Percentiles rank a stretch among this genome's conserved stretches.
phyloP scores from a whole-genome alignment of 2,888 invertebrate genomes.

The Agrenia bidenticulata region DNA sequence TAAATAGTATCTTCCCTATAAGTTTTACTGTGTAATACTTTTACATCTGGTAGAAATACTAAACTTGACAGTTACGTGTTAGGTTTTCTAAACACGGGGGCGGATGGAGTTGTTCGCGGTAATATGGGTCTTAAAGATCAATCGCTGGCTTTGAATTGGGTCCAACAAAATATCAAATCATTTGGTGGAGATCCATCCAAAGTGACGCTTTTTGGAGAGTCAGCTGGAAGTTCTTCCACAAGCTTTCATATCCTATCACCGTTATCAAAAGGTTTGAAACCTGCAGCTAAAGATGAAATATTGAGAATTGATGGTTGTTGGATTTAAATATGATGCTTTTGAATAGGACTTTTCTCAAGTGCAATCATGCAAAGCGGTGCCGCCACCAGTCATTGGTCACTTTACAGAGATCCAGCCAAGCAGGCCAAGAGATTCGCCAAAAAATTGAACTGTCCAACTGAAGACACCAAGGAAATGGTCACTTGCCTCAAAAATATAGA shows the following conservation, averaged over 20 bases:
- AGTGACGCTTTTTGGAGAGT: slow-evolving; percentile 30
- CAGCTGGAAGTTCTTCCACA: slow-evolving; percentile 25
- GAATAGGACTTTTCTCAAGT: slow-evolving; percentile 33
- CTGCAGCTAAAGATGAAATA: not conserved
- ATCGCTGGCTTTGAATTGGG: slow-evolving; percentile 22
- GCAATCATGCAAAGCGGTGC: slow-evolving; percentile 45
- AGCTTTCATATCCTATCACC: slow-evolving; percentile 41
- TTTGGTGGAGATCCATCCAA: slow-evolving; percentile 38
- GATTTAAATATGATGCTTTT: not conserved
- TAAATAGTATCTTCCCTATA: not conserved
- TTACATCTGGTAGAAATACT: not conserved
- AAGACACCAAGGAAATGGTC: slow-evolving; percentile 36
- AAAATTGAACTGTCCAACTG: slow-evolving; percentile 43
- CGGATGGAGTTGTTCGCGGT: slow-evolving; percentile 35
- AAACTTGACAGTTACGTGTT: not conserved
- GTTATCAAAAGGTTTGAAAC: slow-evolving; percentile 32
- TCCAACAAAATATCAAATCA: slow-evolving; percentile 26
- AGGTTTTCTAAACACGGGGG: slow-evolving; percentile 45
- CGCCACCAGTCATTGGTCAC: slow-evolving; percentile 36
- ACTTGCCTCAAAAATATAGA: slow-evolving; percentile 42
- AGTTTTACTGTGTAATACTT: not conserved
- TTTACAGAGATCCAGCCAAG: slow-evolving; percentile 38
- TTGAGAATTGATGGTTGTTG: not conserved
- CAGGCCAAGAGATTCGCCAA: slow-evolving; percentile 42
- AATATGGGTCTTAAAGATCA: slow-evolving; percentile 41